Base-by-base conservation (phyloP, 2,888 invertebrate species). In the Melinaea menophilus region DNA sequence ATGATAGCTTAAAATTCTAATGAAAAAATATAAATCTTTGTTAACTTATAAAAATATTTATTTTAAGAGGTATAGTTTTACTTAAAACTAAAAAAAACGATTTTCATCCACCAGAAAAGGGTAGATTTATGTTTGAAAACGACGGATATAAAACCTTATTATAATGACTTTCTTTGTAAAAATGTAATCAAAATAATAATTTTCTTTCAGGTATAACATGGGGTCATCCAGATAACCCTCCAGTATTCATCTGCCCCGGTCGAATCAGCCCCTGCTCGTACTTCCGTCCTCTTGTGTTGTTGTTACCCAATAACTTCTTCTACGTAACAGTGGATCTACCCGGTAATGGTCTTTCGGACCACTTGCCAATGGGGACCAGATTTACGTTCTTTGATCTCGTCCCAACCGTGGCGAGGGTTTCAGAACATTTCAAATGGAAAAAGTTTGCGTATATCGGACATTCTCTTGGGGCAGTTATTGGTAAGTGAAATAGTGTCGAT, bases 191-290 rank as follows among this genome's bases (percentile, higher is more conserved):
- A 22, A 22, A 22, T 37, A 12, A 46, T 22, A 34, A 56, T 55
- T 65, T 33, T 47, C 59, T 79, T 82, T 12, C 78, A 93, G 93
- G 86, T 1, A 84, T 93, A 77, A 78, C 92, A 60, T 94, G 93
- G 93, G 94, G 94, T 2, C 80, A 88, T 12, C 78, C 85, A 9
- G 72, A 80, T 2, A 81, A 88, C 48, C 86, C 90, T 0, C 90
- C 92, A 2, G 86, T 94, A 0, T 73, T 94, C 2, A 84, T 92
- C 2, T 80, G 92, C 47, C 93, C 93, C 72, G 94, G 94, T 0
- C 87, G 92, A 73, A 82, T 92, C 73, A 93, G 94, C 73, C 92
- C 93, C 61, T 90, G 92, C 58, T 92, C 93, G 0, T 82, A 91
- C 0, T 94, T 93, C 75, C 91, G 93, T 47, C 84, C 88, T 0